Conservation (phyloP, 2,113 vertebrate species). For the Rhombomys opimus region DNA sequence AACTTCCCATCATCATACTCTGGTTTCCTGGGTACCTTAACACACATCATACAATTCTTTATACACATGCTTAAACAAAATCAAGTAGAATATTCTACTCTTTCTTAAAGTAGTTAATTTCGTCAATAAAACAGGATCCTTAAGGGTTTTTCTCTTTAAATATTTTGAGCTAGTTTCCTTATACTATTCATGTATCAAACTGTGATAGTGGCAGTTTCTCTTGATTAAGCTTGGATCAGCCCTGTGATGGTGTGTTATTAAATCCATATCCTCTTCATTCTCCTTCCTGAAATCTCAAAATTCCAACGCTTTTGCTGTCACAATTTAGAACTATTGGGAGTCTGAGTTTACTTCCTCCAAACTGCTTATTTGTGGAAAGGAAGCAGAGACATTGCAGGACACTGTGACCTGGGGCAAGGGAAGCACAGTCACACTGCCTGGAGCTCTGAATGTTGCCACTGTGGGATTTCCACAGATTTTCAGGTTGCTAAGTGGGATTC, state of each 20-base stretch:
- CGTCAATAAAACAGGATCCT: not conserved
- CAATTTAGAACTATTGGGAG: not conserved
- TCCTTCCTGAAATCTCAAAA: not conserved
- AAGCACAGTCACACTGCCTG: not conserved
- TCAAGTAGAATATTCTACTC: not conserved
- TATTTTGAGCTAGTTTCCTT: not conserved
- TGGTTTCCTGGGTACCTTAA: not conserved
- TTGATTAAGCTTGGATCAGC: not conserved
- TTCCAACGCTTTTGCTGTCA: not conserved
- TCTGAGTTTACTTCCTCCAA: not conserved
- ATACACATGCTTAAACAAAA: not conserved
- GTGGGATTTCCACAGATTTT: not conserved
- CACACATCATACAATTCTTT: not conserved
- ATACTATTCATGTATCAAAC: not conserved
- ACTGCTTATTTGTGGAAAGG: not conserved
- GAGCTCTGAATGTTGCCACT: not conserved
- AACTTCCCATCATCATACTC: not conserved
- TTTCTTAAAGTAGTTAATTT: constrained; percentile 13
- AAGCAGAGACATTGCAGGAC: not conserved
- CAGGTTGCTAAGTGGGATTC: not conserved
- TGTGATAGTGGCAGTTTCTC: not conserved
- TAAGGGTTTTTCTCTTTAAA: constrained; percentile 25
- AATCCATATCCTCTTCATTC: not conserved
- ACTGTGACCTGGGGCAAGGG: not conserved
- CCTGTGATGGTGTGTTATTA: not conserved